Evolutionary conservation across 2,797 vertebrate genomes (phyloP).

Genomic region (Rhinatrema bivittatum): DNA sequence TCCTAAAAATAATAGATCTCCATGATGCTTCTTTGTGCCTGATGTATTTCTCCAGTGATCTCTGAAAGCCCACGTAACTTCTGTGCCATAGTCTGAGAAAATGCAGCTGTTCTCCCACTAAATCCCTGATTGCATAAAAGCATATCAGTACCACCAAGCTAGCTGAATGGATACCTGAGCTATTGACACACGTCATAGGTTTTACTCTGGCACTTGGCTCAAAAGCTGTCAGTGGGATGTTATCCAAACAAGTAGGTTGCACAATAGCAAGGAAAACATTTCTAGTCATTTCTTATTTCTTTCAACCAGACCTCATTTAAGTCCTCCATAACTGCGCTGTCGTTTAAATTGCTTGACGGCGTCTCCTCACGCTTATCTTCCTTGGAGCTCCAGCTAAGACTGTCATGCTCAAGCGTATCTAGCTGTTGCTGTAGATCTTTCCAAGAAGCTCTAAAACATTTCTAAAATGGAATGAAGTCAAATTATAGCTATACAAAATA

Average conservation of each 20-base stretch:
- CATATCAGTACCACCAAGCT: background rate
- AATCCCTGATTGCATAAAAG: background rate
- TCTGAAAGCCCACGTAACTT: background rate
- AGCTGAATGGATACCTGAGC: background rate
- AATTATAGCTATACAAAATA: background rate
- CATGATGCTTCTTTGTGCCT: slow-evolving; percentile 1
- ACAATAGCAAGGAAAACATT: background rate
- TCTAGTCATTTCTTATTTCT: background rate
- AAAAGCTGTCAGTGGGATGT: background rate
- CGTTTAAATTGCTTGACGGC: slow-evolving; percentile 39
- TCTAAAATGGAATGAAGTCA: slow-evolving; percentile 36
- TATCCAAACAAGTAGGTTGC: slow-evolving; percentile 3
- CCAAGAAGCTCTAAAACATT: slow-evolving; percentile 52
- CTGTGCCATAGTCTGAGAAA: background rate
- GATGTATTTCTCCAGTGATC: background rate
- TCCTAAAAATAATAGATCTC: rapidly evolving
- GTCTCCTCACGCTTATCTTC: slow-evolving; percentile 41
- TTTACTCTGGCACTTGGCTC: background rate
- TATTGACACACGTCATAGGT: background rate
- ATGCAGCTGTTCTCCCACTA: background rate
- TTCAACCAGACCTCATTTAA: slow-evolving; percentile 60
- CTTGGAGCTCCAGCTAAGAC: slow-evolving; percentile 41
- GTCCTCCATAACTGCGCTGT: slow-evolving; percentile 53
- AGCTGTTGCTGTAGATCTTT: slow-evolving; percentile 62
- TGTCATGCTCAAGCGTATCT: slow-evolving; percentile 46